phyloP scores from a whole-genome alignment of 2,888 invertebrate species.

The Entomobrya multifasciata region DNA sequence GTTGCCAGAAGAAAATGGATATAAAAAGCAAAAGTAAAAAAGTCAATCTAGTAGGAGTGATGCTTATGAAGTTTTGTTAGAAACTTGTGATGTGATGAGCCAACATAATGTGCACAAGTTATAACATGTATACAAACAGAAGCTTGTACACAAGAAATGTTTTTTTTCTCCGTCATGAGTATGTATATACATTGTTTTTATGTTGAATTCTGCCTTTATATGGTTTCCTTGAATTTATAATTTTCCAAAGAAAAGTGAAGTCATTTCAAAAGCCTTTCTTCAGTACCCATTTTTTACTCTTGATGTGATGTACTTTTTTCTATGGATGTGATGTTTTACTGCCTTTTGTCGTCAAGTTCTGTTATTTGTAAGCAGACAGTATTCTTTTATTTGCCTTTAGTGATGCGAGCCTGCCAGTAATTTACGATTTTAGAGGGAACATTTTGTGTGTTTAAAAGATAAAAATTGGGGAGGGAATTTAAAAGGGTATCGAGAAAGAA shows the following conservation, averaged over 20 bases:
- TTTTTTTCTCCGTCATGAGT: too few species aligned
- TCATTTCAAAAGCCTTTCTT: too few species aligned
- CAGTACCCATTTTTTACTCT: background rate
- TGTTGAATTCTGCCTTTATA: background rate
- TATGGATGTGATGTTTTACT: background rate
- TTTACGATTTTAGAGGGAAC: constrained; percentile 28
- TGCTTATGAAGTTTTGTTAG: constrained; percentile 5
- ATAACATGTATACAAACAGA: background rate
- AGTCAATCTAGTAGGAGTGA: background rate
- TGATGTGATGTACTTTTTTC: background rate
- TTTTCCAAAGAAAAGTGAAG: background rate
- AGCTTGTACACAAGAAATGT: background rate
- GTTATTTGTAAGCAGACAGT: background rate
- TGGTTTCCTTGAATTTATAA: constrained; percentile 11
- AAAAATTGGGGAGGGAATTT: constrained; percentile 36
- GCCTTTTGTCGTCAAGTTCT: background rate
- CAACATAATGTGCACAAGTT: background rate
- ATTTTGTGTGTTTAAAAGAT: background rate
- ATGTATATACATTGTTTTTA: background rate
- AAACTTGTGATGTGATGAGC: constrained; percentile 22
- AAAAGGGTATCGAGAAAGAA: background rate
- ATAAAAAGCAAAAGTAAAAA: background rate
- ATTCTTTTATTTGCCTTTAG: background rate
- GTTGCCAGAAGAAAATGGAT: constrained; percentile 12
- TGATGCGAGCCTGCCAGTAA: constrained; percentile 8